Percentiles rank a stretch among this genome's conserved stretches.
Conservation (phyloP, 2,797 vertebrate genomes). For the Darevskia nairensis region DNA sequence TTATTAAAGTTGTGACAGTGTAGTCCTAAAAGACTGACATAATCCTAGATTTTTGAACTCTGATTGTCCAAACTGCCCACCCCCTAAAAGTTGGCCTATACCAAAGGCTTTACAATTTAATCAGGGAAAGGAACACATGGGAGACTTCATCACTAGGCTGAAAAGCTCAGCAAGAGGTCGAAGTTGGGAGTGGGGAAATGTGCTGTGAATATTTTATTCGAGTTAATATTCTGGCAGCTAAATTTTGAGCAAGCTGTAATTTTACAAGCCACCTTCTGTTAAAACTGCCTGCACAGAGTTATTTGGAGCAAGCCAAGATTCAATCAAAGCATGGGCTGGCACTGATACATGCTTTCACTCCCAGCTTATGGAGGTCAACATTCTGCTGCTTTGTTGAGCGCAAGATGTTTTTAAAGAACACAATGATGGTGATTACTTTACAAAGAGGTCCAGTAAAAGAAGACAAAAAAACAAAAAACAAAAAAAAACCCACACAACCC, state of each 20-base stretch:
- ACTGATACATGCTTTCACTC: constrained; percentile 57
- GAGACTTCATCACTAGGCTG: constrained; percentile 66
- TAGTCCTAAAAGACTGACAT: constrained; percentile 39
- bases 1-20: constrained; percentile 5
- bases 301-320: constrained; percentile 70
- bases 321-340: constrained; percentile 69
- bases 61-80: constrained; percentile 35
- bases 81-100: constrained; percentile 10
- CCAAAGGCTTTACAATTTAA: constrained; percentile 42
- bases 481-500: background rate
- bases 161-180: constrained; percentile 68
- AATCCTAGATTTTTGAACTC: constrained; percentile 26
- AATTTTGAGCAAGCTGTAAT: constrained; percentile 78
- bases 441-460: constrained; percentile 40
- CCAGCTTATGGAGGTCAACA: constrained; percentile 47
- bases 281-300: constrained; percentile 70
- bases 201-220: constrained; percentile 73
- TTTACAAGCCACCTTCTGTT: constrained; percentile 78
- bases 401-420: constrained; percentile 50
- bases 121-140: constrained; percentile 54
- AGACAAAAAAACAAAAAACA: background rate
- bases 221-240: constrained; percentile 82
- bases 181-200: constrained; percentile 58
- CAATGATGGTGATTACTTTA: constrained; percentile 36
- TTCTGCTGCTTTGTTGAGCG: constrained; percentile 32